Evolutionary conservation across 1,140 invertebrate species (phyloP).

Genomic region (Ceratina australensis): DNA sequence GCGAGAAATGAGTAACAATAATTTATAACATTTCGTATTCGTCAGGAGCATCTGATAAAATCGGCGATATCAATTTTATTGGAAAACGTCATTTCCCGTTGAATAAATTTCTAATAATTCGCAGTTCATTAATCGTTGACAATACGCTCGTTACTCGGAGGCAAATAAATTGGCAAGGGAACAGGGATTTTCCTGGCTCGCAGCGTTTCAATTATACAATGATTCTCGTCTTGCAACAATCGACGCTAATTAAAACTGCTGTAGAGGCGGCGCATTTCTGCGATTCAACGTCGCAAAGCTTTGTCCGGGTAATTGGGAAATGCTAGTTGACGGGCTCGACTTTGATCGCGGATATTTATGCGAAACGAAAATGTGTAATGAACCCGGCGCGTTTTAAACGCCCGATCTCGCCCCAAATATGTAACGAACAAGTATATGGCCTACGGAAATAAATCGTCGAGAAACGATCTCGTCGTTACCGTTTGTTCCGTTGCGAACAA

Average conservation of each 20-base stretch:
- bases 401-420: too few species aligned
- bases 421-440: too few species aligned
- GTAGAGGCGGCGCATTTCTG: background rate
- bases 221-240: background rate
- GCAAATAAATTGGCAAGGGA: conserved; percentile 12
- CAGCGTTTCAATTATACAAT: conserved; percentile 16
- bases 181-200: conserved; percentile 9
- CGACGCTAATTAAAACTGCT: conserved; percentile 17
- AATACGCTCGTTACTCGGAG: background rate
- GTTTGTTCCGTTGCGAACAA: too few species aligned
- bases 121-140: background rate
- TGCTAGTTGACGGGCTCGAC: background rate
- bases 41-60: too few species aligned
- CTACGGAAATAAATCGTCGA: too few species aligned
- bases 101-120: background rate
- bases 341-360: background rate
- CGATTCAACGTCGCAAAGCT: background rate
- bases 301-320: background rate
- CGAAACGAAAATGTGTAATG: background rate
- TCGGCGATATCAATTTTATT: too few species aligned
- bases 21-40: background rate
- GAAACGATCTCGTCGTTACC: too few species aligned
- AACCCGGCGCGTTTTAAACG: background rate
- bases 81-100: too few species aligned
- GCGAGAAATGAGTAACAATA: conserved; percentile 76